Base-by-base conservation (phyloP, 2,797 vertebrate genomes). In the Rhinogobio ventralis region DNA sequence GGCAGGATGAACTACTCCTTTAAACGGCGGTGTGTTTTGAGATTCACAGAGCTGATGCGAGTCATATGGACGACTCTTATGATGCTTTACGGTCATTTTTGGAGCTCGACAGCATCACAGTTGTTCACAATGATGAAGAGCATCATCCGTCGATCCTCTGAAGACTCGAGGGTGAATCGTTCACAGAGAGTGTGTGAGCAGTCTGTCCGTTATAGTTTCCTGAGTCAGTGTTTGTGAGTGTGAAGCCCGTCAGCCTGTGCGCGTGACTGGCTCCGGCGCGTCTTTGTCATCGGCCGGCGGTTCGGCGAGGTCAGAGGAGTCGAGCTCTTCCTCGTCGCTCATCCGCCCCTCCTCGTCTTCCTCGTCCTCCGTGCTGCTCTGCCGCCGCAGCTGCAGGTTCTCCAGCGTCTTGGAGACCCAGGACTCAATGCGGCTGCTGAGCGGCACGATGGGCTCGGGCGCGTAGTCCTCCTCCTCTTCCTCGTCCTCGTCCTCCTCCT, bases 321-420 rank as follows among this genome's bases (percentile, higher is more conserved):
- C 96, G 0, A 94, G 83, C 72, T 96, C 97, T 62, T 98, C 97
- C 76, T 97, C 97, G 4, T 97, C 97, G 5, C 96, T 97, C 79
- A 93, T 96, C 25, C 93, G 95, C 66, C 86, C 96, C 0, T 89
- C 88, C 39, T 96, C 96, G 4, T 93, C 81, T 1, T 96, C 96
- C 53, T 98, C 97, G 10, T 98, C 97, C 51, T 99, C 97, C 0
- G 96, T 94, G 79, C 96, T 96, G 46, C 94, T 96, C 92, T 97
- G 98, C 7, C 73, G 19, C 60, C 96, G 96, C 7, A 99, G 96
- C 93, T 99, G 97, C 88, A 99, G 95, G 33, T 97, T 98, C 90
- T 99, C 98, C 95, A 99, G 95, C 86, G 98, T 98, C 93, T 97
- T 98, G 0, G 97, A 97, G 88, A 99, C 98, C 98, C 98, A 99